phyloP scores from a whole-genome alignment of 2,113 vertebrate genomes.

The Loxodonta africana region DNA sequence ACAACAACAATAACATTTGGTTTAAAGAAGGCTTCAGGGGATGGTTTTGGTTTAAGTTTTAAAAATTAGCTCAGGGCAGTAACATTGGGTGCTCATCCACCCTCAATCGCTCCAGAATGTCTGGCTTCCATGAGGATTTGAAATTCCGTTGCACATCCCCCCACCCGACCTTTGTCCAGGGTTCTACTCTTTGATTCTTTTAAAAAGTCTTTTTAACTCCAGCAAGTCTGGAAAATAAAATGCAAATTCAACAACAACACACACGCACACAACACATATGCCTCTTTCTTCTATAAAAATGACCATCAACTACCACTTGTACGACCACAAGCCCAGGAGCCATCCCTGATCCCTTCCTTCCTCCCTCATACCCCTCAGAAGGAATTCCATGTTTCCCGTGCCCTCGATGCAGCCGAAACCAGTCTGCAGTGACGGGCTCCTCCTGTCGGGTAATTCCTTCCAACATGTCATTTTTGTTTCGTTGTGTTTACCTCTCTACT shows the following conservation, averaged over 20 bases:
- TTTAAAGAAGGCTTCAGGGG: not conserved
- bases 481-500: too few species aligned
- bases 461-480: fast-evolving
- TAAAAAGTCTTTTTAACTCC: not conserved
- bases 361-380: fast-evolving
- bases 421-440: not conserved
- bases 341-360: fast-evolving
- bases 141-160: not conserved
- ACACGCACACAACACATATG: too few species aligned
- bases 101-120: not conserved
- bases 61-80: not conserved
- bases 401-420: not conserved
- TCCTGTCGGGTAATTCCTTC: fast-evolving
- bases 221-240: not conserved
- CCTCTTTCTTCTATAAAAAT: not conserved
- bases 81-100: not conserved
- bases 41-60: not conserved
- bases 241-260: not conserved
- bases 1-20: not conserved
- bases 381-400: not conserved
- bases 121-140: not conserved
- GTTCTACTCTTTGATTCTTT: not conserved
- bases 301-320: too few species aligned
- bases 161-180: not conserved
- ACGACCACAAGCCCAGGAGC: not conserved